Evolutionary conservation across 2,113 vertebrate species (phyloP).

Genomic region (Aldabrachelys gigantea): DNA sequence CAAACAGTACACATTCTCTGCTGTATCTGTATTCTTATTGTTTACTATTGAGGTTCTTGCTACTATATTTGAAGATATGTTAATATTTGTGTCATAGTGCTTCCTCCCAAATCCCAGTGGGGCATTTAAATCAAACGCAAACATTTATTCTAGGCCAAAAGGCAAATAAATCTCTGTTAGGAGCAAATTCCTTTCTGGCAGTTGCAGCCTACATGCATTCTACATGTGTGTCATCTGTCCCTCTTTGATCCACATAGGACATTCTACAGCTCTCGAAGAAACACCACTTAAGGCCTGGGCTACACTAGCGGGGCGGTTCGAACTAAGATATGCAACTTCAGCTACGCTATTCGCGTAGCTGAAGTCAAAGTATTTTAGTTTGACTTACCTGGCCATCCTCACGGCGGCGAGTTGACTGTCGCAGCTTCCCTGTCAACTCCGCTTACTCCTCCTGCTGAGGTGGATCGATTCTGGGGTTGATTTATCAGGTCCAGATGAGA

Average conservation of each 20-base stretch:
- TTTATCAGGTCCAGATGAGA: no score
- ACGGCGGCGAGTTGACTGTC: no score
- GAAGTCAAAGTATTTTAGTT: no score
- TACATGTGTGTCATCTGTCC: fast-evolving
- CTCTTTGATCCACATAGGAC: not conserved
- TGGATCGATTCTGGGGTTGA: no score
- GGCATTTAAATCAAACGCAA: not conserved
- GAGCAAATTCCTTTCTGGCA: not conserved
- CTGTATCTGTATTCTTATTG: not conserved
- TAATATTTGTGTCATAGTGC: not conserved
- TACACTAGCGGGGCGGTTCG: no score
- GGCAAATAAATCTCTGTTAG: not conserved
- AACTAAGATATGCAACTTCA: no score
- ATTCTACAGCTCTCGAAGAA: not conserved
- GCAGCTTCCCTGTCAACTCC: no score
- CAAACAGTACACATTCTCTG: not conserved
- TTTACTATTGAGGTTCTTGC: not conserved
- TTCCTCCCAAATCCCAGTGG: not conserved
- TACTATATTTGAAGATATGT: not conserved
- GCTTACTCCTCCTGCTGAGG: no score
- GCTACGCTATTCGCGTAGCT: no score
- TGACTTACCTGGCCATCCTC: no score
- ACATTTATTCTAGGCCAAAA: not conserved
- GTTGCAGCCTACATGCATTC: not conserved
- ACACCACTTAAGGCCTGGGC: not conserved